These are phyloP conservation scores for Malacoraja senta DNA, from an alignment of 2,797 vertebrate species.

Conservation along the genomic window DNA sequence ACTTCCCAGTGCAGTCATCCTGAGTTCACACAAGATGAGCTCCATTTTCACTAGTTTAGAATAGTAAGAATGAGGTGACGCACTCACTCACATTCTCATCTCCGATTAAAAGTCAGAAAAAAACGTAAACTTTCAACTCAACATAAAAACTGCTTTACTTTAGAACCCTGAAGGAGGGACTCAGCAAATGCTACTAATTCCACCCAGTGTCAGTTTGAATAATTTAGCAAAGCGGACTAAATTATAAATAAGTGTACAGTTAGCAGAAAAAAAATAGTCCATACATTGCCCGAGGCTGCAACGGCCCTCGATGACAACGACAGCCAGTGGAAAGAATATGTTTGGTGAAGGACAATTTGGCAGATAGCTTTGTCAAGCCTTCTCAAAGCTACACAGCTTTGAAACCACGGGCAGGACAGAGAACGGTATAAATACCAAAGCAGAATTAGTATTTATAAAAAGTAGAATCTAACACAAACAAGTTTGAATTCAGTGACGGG, in stretches of 20 bases:
- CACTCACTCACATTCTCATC: background rate
- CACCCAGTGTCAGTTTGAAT: constrained; percentile 97
- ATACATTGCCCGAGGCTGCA: constrained; percentile 86
- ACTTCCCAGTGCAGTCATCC: background rate
- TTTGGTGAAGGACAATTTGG: constrained; percentile 96
- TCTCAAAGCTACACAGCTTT: constrained; percentile 78
- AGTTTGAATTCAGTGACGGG: background rate
- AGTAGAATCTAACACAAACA: background rate
- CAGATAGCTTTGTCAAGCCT: constrained; percentile 76
- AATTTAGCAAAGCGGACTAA: constrained; percentile 94
- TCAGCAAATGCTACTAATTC: constrained; percentile 98
- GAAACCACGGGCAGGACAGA: constrained; percentile 49
- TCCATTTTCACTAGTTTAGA: constrained; percentile 7
- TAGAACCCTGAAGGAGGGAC: constrained; percentile 80
- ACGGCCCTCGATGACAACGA: constrained; percentile 96
- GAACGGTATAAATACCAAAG: constrained; percentile 45
- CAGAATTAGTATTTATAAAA: background rate
- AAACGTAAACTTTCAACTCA: constrained; percentile 85
- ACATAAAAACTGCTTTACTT: constrained; percentile 86
- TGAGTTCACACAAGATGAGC: background rate
- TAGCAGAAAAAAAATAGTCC: constrained; percentile 96
- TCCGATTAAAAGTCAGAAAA: constrained; percentile 45
- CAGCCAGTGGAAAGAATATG: constrained; percentile 87
- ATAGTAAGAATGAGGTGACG: background rate
- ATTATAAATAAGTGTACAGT: constrained; percentile 99